Conservation (phyloP, 2,888 invertebrate genomes). For the Dysmachus trigonus region DNA sequence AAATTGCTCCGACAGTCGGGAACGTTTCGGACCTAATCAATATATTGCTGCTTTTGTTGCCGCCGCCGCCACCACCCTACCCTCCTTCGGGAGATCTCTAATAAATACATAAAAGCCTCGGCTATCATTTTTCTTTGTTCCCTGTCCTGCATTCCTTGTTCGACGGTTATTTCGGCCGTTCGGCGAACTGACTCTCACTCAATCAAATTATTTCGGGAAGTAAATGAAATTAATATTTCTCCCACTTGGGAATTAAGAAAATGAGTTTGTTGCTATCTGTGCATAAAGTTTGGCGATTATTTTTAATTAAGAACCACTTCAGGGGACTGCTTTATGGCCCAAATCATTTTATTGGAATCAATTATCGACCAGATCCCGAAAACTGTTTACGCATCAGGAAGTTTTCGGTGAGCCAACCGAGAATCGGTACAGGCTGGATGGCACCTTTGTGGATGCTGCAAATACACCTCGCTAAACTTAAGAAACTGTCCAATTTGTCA, state of each 20-base stretch:
- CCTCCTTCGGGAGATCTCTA: slow-evolving; percentile 20
- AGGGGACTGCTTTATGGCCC: slow-evolving; percentile 46
- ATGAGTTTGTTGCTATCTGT: slow-evolving; percentile 18
- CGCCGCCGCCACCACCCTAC: too few species aligned
- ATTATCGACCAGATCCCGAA: slow-evolving; percentile 23
- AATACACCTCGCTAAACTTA: not conserved
- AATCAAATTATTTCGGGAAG: slow-evolving; percentile 44
- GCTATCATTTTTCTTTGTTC: slow-evolving; percentile 34
- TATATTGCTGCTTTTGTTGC: not conserved
- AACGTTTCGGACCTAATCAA: slow-evolving; percentile 43
- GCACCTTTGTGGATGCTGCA: not conserved
- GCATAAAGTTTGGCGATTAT: slow-evolving; percentile 47
- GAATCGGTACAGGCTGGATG: not conserved
- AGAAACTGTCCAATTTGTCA: not conserved
- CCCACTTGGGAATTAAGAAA: slow-evolving; percentile 39
- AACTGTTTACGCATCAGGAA: slow-evolving; percentile 12
- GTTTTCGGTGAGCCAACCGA: not conserved
- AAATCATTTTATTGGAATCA: slow-evolving; percentile 46
- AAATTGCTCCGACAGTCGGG: slow-evolving; percentile 42
- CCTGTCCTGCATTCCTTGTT: not conserved
- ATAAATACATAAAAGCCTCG: slow-evolving; percentile 46
- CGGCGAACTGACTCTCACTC: slow-evolving; percentile 33
- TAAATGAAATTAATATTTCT: slow-evolving; percentile 48
- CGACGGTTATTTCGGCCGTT: not conserved
- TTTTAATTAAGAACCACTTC: slow-evolving; percentile 49